A percentile compares a stretch with the other conserved stretches of the same genome.
Evolutionary conservation across 2,113 vertebrate species (phyloP).

Genomic region (Pycnonotus jocosus): DNA sequence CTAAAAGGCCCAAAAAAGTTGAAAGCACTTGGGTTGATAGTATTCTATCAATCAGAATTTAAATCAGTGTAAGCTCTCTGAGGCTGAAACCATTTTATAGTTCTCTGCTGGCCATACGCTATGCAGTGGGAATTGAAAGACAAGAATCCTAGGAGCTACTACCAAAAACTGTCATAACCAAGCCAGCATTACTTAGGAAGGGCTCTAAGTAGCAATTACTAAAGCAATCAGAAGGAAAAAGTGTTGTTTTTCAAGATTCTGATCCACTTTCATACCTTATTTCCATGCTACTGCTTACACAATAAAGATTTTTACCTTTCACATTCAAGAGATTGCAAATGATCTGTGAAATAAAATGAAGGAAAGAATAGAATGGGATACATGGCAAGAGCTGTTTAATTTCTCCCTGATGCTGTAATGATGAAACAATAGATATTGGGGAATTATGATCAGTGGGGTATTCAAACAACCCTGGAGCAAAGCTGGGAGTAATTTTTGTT

Average conservation of each 20-base stretch:
- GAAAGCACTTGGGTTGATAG: not conserved
- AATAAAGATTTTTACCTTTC: not conserved
- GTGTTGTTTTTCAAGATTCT: not conserved
- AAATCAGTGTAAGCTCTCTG: not conserved
- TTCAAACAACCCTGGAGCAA: not conserved
- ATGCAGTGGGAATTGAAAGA: not conserved
- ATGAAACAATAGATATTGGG: not conserved
- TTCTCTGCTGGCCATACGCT: not conserved
- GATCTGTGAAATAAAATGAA: slow-evolving; percentile 31
- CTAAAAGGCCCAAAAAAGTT: not conserved
- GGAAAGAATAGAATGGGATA: not conserved
- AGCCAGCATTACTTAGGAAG: not conserved
- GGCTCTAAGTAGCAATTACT: not conserved
- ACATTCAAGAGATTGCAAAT: slow-evolving; percentile 11
- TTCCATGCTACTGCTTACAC: not conserved
- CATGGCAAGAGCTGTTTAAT: not conserved
- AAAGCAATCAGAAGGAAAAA: slow-evolving; percentile 12
- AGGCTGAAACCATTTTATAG: not conserved
- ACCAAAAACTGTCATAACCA: not conserved
- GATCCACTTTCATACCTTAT: not conserved
- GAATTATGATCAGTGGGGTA: not conserved
- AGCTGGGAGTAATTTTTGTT: not conserved
- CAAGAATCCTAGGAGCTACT: not conserved
- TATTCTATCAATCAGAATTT: not conserved
- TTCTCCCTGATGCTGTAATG: not conserved